phyloP scores from a whole-genome alignment of 1,140 invertebrate species.

The Pseudomyrmex sp. region DNA sequence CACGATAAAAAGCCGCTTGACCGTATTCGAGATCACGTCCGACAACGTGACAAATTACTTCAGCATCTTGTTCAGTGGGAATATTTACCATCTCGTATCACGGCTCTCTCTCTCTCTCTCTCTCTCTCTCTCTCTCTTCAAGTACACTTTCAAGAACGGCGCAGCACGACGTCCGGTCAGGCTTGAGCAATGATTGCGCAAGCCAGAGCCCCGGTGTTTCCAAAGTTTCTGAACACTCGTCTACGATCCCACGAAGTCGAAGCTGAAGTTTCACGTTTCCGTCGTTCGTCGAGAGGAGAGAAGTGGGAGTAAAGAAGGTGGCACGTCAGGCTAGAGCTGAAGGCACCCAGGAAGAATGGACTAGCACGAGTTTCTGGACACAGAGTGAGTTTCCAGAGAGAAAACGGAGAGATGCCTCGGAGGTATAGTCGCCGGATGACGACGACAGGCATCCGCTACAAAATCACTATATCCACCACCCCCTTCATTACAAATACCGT shows the following conservation, averaged over 20 bases:
- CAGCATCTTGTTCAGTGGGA: neutral
- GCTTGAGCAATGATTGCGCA: slow-evolving; percentile 67
- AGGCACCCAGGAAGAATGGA: slow-evolving; percentile 65
- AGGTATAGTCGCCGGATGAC: neutral
- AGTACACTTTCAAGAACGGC: slow-evolving; percentile 29
- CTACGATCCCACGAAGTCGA: slow-evolving; percentile 69
- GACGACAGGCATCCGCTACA: slow-evolving; percentile 40
- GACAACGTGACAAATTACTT: slow-evolving; percentile 1
- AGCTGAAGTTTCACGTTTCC: slow-evolving; percentile 67
- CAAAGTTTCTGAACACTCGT: slow-evolving; percentile 67
- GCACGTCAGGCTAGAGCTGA: slow-evolving; percentile 35
- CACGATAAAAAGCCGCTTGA: neutral
- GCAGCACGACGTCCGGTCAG: slow-evolving; percentile 36
- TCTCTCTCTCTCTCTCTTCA: neutral
- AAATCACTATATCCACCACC: slow-evolving; percentile 61
- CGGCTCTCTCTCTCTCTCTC: neutral
- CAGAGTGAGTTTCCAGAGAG: slow-evolving; percentile 61
- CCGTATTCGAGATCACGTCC: neutral
- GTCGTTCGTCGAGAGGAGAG: slow-evolving; percentile 27
- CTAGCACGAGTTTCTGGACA: slow-evolving; percentile 59
- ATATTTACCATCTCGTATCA: slow-evolving; percentile 10
- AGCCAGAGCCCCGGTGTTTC: slow-evolving; percentile 52
- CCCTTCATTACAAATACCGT: neutral
- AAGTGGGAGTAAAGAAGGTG: neutral
- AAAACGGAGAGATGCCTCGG: slow-evolving; percentile 28